phyloP scores from a whole-genome alignment of 2,797 vertebrate species.

The Rhinatrema bivittatum region DNA sequence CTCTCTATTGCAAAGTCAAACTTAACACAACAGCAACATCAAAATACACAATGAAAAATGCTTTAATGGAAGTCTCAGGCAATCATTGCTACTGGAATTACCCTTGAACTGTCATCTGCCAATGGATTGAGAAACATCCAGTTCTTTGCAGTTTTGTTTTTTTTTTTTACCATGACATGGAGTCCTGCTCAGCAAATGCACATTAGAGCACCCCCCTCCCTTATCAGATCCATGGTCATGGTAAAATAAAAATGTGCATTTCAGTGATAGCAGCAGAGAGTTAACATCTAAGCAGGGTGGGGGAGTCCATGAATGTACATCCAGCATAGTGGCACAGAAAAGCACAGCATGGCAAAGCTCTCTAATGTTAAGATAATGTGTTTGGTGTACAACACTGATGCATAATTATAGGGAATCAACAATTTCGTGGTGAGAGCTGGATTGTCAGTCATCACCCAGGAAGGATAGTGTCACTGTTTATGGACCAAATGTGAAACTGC shows the following conservation, averaged over 20 bases:
- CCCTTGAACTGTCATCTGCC: constrained; percentile 21
- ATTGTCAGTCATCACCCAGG: neutral
- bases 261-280: rapidly evolving
- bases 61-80: neutral
- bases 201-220: neutral
- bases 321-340: too few species aligned
- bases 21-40: too few species aligned
- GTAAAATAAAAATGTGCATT: constrained; percentile 8
- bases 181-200: constrained; percentile 24
- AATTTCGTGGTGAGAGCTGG: neutral
- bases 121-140: neutral
- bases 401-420: constrained; percentile 18
- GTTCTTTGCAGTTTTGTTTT: constrained; percentile 17
- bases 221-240: neutral
- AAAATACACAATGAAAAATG: too few species aligned
- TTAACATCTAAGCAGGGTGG: neutral
- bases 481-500: too few species aligned
- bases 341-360: too few species aligned
- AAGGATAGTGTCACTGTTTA: too few species aligned
- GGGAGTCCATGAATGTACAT: neutral
- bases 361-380: neutral
- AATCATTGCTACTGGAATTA: constrained; percentile 16
- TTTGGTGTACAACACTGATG: neutral
- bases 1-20: too few species aligned
- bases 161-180: too few species aligned